Conservation (phyloP, 2,113 vertebrate species). For the Myanophis thanlyinensis region DNA sequence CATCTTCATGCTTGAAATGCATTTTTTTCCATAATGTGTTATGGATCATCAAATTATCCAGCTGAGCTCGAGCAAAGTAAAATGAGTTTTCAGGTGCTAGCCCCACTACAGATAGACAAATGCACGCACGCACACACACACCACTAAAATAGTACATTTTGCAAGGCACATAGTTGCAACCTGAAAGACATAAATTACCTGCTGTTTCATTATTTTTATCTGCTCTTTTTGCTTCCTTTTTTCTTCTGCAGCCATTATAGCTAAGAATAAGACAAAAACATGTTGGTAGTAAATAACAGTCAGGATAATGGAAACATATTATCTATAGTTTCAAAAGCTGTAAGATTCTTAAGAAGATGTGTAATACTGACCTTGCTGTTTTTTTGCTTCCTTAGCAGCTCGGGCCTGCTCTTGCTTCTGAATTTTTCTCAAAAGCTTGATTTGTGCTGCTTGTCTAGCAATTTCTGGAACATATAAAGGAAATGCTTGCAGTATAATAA, state of each 20-base stretch:
- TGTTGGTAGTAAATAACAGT: constrained; percentile 33
- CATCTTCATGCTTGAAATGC: neutral
- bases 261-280: constrained; percentile 66
- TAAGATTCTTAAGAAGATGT: constrained; percentile 1
- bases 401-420: constrained; percentile 91
- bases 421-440: constrained; percentile 92
- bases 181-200: constrained; percentile 73
- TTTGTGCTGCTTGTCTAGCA: constrained; percentile 92
- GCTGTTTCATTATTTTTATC: constrained; percentile 94
- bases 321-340: constrained; percentile 4
- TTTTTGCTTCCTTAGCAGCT: constrained; percentile 92
- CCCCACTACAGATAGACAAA: neutral
- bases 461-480: constrained; percentile 80
- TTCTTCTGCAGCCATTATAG: constrained; percentile 93
- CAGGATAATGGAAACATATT: constrained; percentile 5
- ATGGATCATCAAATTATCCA: neutral
- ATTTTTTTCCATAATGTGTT: neutral
- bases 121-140: neutral
- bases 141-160: neutral
- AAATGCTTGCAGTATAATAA: constrained; percentile 30
- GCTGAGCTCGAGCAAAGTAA: neutral
- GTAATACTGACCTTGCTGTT: constrained; percentile 81
- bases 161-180: neutral
- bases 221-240: constrained; percentile 93
- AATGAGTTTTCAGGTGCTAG: neutral